phyloP scores from a whole-genome alignment of 1,140 invertebrate genomes.

The Neotoxoptera formosana region DNA sequence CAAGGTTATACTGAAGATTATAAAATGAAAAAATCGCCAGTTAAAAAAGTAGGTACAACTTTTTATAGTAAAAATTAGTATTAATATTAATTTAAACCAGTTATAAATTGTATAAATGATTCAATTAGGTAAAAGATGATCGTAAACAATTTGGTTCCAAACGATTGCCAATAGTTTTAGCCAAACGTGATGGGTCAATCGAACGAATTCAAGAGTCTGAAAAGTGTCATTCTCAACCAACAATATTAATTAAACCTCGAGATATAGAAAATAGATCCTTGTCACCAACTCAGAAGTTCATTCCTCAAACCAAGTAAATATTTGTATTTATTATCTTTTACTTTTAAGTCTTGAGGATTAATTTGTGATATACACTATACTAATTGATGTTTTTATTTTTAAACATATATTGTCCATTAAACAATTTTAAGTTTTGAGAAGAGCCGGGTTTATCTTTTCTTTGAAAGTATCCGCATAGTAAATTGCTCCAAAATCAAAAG shows the following conservation, averaged over 20 bases:
- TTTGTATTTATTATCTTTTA: background rate
- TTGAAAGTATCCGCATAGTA: too few species aligned
- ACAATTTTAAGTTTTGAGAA: background rate
- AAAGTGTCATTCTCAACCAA: constrained; percentile 63
- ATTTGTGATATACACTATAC: background rate
- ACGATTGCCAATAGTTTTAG: constrained; percentile 60
- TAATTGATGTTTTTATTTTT: background rate
- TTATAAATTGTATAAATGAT: background rate
- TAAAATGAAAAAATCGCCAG: constrained; percentile 42
- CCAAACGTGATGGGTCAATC: constrained; percentile 59
- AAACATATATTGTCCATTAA: background rate
- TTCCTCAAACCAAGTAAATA: constrained; percentile 43
- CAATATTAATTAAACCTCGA: constrained; percentile 67
- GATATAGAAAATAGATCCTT: constrained; percentile 67
- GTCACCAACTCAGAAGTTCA: constrained; percentile 63
- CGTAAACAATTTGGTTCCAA: constrained; percentile 59
- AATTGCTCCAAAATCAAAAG: too few species aligned
- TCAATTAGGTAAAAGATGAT: constrained; percentile 60
- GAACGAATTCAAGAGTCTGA: constrained; percentile 59
- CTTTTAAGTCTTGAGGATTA: too few species aligned
- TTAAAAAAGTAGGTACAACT: constrained; percentile 32
- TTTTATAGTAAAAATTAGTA: background rate
- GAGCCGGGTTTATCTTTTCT: background rate
- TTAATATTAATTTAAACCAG: background rate
- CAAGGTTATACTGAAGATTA: constrained; percentile 40